Percentiles rank a stretch among this genome's conserved stretches.
Conservation (phyloP, 2,113 vertebrate species). For the Neoarius graeffei region DNA sequence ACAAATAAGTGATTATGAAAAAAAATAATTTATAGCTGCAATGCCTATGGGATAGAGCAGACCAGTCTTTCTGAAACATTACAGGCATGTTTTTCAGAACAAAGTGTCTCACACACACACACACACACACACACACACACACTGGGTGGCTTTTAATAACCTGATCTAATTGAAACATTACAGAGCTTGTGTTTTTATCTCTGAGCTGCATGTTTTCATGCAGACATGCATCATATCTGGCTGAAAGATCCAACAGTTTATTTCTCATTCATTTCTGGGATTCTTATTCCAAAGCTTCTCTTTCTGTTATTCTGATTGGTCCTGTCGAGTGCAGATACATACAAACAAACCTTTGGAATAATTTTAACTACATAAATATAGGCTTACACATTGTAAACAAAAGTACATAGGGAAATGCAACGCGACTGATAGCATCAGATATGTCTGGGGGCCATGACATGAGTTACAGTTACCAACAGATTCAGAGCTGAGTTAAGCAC, state of each 20-base stretch:
- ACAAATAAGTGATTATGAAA: no score
- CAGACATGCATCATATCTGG: neutral
- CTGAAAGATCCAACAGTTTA: conserved; percentile 13
- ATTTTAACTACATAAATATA: neutral
- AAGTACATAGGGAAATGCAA: neutral
- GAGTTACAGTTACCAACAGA: neutral
- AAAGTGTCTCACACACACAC: neutral
- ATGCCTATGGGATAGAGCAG: neutral
- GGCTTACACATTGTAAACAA: neutral
- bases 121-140: conserved; percentile 20
- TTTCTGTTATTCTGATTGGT: neutral
- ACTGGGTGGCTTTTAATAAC: conserved; percentile 15
- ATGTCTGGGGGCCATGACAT: neutral
- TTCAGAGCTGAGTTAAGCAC: no score
- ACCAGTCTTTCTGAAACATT: neutral
- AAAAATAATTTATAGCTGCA: conserved; percentile 16
- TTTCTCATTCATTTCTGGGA: neutral
- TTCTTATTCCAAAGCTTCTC: conserved; percentile 6
- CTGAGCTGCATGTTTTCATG: neutral
- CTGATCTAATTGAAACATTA: conserved; percentile 10
- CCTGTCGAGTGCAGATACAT: neutral
- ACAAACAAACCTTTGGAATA: neutral
- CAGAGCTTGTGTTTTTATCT: conserved; percentile 27
- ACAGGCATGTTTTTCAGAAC: neutral
- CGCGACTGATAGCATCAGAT: neutral